A percentile compares a stretch with the other conserved stretches of the same genome.
phyloP scores from a whole-genome alignment of 2,888 invertebrate genomes.

The Drosophila falleni region DNA sequence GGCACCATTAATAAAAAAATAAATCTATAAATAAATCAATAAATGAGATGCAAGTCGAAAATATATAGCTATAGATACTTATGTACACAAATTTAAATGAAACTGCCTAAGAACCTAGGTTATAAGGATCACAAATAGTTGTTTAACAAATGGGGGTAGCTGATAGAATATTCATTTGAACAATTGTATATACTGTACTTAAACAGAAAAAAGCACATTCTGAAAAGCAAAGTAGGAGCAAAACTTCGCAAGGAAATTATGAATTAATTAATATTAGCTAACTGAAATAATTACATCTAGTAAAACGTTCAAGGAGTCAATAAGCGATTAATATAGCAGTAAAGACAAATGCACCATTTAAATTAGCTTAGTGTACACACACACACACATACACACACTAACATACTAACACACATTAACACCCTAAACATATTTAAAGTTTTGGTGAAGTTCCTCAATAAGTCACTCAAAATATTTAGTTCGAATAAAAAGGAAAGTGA shows the following conservation, averaged over 20 bases:
- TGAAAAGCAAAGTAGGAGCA: slow-evolving; percentile 83
- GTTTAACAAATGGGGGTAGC: slow-evolving; percentile 41
- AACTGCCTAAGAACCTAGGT: slow-evolving; percentile 81
- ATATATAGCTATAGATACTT: slow-evolving; percentile 48
- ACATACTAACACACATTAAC: slow-evolving; percentile 29
- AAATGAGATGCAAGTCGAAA: slow-evolving; percentile 47
- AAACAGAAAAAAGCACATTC: slow-evolving; percentile 47
- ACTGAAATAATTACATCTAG: slow-evolving; percentile 55
- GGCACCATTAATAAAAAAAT: slow-evolving; percentile 54
- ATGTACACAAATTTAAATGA: slow-evolving; percentile 78
- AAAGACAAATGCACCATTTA: slow-evolving; percentile 52
- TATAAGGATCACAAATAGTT: slow-evolving; percentile 67
- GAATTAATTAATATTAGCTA: slow-evolving; percentile 69
- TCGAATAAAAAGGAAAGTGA: slow-evolving; percentile 47
- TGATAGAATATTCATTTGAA: slow-evolving; percentile 53
- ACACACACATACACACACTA: slow-evolving; percentile 32
- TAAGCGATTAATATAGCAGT: slow-evolving; percentile 44
- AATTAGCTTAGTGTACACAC: slow-evolving; percentile 46
- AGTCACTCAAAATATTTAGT: slow-evolving; percentile 54
- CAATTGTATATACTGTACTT: slow-evolving; percentile 63
- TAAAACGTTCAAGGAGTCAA: slow-evolving; percentile 73
- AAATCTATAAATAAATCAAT: slow-evolving; percentile 32
- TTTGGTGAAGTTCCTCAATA: slow-evolving; percentile 77
- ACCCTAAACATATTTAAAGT: slow-evolving; percentile 58
- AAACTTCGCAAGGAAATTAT: slow-evolving; percentile 81